Evolutionary conservation across 2,888 invertebrate genomes (phyloP).

Genomic region (Cabera pusaria): DNA sequence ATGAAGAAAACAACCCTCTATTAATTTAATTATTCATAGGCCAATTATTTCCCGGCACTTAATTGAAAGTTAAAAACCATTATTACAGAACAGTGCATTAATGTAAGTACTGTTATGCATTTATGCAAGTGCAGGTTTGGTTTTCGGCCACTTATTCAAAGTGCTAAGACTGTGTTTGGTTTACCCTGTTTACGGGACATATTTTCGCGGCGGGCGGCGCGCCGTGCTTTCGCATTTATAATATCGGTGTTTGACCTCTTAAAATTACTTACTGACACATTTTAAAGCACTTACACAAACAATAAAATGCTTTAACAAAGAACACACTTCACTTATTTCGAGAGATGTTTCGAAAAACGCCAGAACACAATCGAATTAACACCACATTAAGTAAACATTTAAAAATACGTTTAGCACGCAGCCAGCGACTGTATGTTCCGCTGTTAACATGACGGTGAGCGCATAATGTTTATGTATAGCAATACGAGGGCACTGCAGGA

Average conservation of each 20-base stretch:
- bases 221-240: slow-evolving; percentile 79
- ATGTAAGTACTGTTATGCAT: slow-evolving; percentile 37
- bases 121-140: slow-evolving; percentile 60
- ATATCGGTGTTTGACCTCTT: slow-evolving; percentile 66
- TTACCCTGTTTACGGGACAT: slow-evolving; percentile 67
- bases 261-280: slow-evolving; percentile 65
- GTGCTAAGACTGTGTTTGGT: slow-evolving; percentile 61
- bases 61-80: slow-evolving; percentile 50
- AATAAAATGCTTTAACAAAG: slow-evolving; percentile 26
- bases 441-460: slow-evolving; percentile 73
- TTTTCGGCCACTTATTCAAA: slow-evolving; percentile 55
- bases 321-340: slow-evolving; percentile 24
- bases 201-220: slow-evolving; percentile 65
- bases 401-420: slow-evolving; percentile 62
- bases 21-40: slow-evolving; percentile 48
- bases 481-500: slow-evolving; percentile 58
- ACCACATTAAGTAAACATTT: slow-evolving; percentile 55
- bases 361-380: slow-evolving; percentile 45
- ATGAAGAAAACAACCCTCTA: slow-evolving; percentile 31
- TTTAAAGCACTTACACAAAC: slow-evolving; percentile 34
- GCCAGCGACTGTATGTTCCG: slow-evolving; percentile 68
- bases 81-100: slow-evolving; percentile 27
- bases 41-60: slow-evolving; percentile 39
- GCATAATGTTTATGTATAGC: slow-evolving; percentile 76
- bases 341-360: slow-evolving; percentile 29